Conservation (phyloP, 2,888 invertebrate genomes). For the Drosophila prostipennis region DNA sequence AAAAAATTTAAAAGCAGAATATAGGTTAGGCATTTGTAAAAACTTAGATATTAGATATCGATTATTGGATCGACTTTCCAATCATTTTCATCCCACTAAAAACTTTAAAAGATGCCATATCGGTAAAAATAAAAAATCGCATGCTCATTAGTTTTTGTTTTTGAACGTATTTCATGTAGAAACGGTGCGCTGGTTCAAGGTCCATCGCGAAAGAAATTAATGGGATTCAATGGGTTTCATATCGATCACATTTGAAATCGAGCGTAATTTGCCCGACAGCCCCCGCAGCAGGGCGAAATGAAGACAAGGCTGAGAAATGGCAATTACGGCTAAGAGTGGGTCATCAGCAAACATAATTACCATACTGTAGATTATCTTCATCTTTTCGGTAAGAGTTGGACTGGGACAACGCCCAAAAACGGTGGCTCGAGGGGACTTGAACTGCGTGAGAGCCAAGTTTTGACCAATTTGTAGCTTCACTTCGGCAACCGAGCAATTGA, state of each 20-base stretch:
- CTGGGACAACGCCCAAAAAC: constrained; percentile 60
- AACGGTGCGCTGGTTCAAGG: constrained; percentile 62
- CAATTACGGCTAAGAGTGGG: constrained; percentile 62
- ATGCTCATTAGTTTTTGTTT: constrained; percentile 66
- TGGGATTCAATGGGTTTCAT: constrained; percentile 51
- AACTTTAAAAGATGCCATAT: constrained; percentile 32
- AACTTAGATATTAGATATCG: constrained; percentile 6
- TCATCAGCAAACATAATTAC: constrained; percentile 62
- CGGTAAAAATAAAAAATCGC: constrained; percentile 59
- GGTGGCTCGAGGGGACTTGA: constrained; percentile 59
- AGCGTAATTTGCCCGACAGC: constrained; percentile 52
- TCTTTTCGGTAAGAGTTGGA: constrained; percentile 6
- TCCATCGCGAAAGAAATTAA: constrained; percentile 30
- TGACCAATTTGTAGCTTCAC: constrained; percentile 40
- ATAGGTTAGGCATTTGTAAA: not conserved
- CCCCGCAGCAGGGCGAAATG: constrained; percentile 30
- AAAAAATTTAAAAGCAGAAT: not conserved
- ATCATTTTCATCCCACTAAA: not conserved
- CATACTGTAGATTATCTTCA: constrained; percentile 59
- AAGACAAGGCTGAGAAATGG: constrained; percentile 54
- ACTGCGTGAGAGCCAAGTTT: constrained; percentile 41
- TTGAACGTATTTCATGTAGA: constrained; percentile 42
- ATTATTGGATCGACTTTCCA: constrained; percentile 19
- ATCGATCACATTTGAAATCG: constrained; percentile 44
- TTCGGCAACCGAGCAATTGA: constrained; percentile 34